Evolutionary conservation across 2,113 vertebrate species (phyloP), one percentile per base, ranked within the genome.

Genomic region (Gasterosteus nipponicus): DNA sequence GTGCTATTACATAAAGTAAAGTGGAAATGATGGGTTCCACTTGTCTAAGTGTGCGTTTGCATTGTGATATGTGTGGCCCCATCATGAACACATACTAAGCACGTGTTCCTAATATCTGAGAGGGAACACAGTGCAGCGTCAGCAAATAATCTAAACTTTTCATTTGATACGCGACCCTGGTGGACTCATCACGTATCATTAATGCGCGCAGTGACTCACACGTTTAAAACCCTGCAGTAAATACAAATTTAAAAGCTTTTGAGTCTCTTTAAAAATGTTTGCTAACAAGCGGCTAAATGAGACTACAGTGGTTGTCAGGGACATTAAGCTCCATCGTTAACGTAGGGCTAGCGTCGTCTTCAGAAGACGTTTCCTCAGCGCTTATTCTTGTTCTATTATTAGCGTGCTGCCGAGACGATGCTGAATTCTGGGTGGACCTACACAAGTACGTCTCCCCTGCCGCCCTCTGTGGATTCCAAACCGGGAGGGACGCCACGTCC

Each of bases 1-100:
- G 0, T 57, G 11, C 15, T 69, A 7, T 84, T 82, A 63, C 59
- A 61, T 77, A 82, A 86, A 26, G 22, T 26, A 26, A 26, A 26
- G 22, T 26, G 38, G 59, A 60, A 80, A 64, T 81, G 1, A 44
- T 49, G 7, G 19, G 29, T 66, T 31, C 4, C 33, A 0, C 71
- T 60, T 41, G 65, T 74, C 26, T 39, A 15, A 9, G 39, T 29
- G 39, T n/a, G 39, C 26, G 62, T 68, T 14, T 47, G 46, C 4
- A 12, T 39, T 53, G 10, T 49, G 49, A 67, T 61, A 35, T 41
- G 0, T 65, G 53, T 11, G 29, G 9, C 26, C 26, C 12, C n/a
- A 54, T 56, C 14, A 56, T 57, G 38, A 71, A 39, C 56, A 47
- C 38, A 31, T 35, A 33, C 26, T 44, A 58, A 51, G 16, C 59